A percentile compares a stretch with the other conserved stretches of the same genome.
Conservation (phyloP, 1,140 invertebrate genomes). For the Camponotus pennsylvanicus region DNA sequence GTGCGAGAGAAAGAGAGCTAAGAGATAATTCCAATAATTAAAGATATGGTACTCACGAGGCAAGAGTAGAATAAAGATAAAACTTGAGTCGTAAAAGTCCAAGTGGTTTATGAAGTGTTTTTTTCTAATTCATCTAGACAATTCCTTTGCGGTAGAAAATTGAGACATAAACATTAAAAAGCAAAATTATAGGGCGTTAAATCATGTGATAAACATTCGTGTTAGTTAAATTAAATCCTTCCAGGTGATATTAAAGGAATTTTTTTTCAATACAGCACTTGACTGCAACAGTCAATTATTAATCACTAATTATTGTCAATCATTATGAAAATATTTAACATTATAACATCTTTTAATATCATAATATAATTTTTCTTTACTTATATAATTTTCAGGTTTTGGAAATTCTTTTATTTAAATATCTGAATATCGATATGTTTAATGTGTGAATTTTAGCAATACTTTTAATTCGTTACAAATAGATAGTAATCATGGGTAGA, state of each 20-base stretch:
- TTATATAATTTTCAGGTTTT: too few species aligned
- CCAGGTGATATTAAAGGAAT: slow-evolving; percentile 36
- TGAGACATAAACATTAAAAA: slow-evolving; percentile 76
- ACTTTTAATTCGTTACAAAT: slow-evolving; percentile 4
- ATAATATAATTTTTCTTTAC: too few species aligned
- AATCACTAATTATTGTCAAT: not conserved
- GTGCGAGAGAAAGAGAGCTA: not conserved
- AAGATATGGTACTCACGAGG: not conserved
- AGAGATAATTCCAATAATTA: slow-evolving; percentile 44
- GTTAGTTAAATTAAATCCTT: slow-evolving; percentile 40
- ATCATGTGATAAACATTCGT: slow-evolving; percentile 14
- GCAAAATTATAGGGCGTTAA: slow-evolving; percentile 71
- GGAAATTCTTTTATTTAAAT: too few species aligned
- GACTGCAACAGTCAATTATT: slow-evolving; percentile 18
- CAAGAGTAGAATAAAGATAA: not conserved
- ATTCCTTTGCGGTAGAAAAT: slow-evolving; percentile 54
- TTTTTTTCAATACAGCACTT: slow-evolving; percentile 12
- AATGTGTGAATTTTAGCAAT: slow-evolving; percentile 10
- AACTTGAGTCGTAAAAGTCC: slow-evolving; percentile 47
- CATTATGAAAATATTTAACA: too few species aligned
- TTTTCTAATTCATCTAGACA: not conserved
- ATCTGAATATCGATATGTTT: too few species aligned
- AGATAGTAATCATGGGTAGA: not conserved
- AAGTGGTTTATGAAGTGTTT: not conserved
- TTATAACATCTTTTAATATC: too few species aligned